Base-by-base conservation (phyloP, 2,888 invertebrate species). In the Trypoxylon attenuatum region DNA sequence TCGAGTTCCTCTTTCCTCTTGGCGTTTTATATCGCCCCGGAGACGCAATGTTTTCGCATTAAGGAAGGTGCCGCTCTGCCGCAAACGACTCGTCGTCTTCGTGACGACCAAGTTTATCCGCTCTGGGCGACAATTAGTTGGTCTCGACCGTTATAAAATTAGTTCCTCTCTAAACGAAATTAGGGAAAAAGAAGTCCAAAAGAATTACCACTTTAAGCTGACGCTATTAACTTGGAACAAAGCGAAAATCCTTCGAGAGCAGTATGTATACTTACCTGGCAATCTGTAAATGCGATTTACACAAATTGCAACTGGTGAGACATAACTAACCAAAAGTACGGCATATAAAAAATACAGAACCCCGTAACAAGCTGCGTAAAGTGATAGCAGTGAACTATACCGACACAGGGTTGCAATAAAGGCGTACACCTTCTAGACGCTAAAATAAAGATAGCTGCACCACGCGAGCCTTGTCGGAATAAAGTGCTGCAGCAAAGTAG, bases 21-120 rank as follows among this genome's bases (percentile, higher is more conserved):
- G 19, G 53, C 23, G 52, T 25, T 54, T 59, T 64, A 65, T 54
- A 47, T 38, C 53, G 53, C 52, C 64, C 45, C 23, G 62, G 65
- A 57, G 69, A 75, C 62, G 70, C 79, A 74, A 78, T 81, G 78
- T 81, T 79, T 82, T 77, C 78, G 73, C 65, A 79, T 78, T 78
- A 79, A 77, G 74, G 71, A 71, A 65, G 70, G 80, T 77, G 73
- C 71, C 70, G 71, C 70, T 49, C 46, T 50, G 43, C 46, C 29
- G 60, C 45, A 52, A 47, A 46, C 27, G 41, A 22, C 51, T 43
- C 50, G 53, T 47, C 33, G 64, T 55, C 57, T 57, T 43, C 58
- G 58, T 47, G 57, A 43, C 54, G 68, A 69, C 71, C 70, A 67
- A 64, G 68, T 82, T 82, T 79, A 82, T 80, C 71, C 73, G 80